Evolutionary conservation across 2,888 invertebrate genomes (phyloP), one percentile per base, ranked within the genome.

Genomic region (Mesochorus sp.): DNA sequence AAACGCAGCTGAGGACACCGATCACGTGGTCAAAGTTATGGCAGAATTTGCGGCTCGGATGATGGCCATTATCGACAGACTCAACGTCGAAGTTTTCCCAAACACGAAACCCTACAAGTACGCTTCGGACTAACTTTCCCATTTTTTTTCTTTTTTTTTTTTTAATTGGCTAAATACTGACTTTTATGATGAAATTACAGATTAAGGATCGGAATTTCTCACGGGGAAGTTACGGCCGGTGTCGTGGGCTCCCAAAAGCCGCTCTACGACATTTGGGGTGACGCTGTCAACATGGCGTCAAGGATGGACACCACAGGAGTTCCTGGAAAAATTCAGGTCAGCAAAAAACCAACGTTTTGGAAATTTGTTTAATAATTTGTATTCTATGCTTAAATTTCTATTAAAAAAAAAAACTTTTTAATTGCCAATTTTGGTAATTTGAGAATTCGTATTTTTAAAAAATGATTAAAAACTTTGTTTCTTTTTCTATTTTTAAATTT

Each of bases 181-280:
- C 17, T 28, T 66, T 3, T 26, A 61, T 55, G n/a, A 24, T 61
- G 8, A 42, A 39, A n/a, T 39, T 39, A 12, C 3, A 88, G 89
- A 80, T 81, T 88, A 21, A 84, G 90, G 85, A 79, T 86, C 95
- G 98, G 98, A 77, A 96, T 99, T 86, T 96, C 96, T 34, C 95
- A 97, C 86, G 98, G 98, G 0, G 95, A 96, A 83, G 95, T 98
- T 3, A 97, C 97, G 79, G 98, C 98, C 0, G 98, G 98, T 1
- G 98, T 99, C 0, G 97, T 98, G 1, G 98, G 98, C 0, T 96
- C 97, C 0, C 95, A 96, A 78, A 98, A 98, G 88, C 98, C 98
- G 0, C 93, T 98, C 51, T 98, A 98, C 90, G 98, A 99, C 89
- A 97, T 98, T 86, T 99, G 98, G 98, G 98, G 98, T 0, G 96